Conservation (phyloP, 2,797 vertebrate genomes). For the Craterocephalus amniculus region DNA sequence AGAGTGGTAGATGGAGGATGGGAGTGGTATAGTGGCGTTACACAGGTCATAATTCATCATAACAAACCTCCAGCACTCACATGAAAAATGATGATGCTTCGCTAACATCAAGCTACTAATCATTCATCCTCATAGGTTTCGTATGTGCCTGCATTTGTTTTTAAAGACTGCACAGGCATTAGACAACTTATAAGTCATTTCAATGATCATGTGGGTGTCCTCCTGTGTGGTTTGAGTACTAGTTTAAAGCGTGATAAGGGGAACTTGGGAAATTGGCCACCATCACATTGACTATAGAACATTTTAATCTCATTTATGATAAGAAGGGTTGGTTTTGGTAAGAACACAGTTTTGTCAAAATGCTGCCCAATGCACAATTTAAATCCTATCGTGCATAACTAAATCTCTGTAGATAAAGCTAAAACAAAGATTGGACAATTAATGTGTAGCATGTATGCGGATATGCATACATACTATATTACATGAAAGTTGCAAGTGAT, state of each 20-base stretch:
- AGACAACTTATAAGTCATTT: slow-evolving; percentile 57
- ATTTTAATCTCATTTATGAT: slow-evolving; percentile 31
- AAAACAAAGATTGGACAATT: neutral
- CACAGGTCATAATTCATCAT: slow-evolving; percentile 68
- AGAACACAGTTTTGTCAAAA: neutral
- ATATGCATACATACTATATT: neutral
- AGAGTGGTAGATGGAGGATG: slow-evolving; percentile 32
- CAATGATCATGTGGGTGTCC: slow-evolving; percentile 1
- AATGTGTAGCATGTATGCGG: neutral
- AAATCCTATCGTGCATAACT: neutral
- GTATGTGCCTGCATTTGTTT: slow-evolving; percentile 49
- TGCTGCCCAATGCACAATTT: neutral
- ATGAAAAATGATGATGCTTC: slow-evolving; percentile 73
- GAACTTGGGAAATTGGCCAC: slow-evolving; percentile 2
- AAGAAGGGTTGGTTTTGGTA: neutral
- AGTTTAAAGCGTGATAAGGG: neutral
- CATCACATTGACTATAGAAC: slow-evolving; percentile 47
- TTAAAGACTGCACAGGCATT: slow-evolving; percentile 55
- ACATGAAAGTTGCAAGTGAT: neutral
- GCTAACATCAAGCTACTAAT: slow-evolving; percentile 72
- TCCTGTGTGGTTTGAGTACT: slow-evolving; percentile 3
- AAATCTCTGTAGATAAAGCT: slow-evolving; percentile 6
- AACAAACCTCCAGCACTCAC: slow-evolving; percentile 62
- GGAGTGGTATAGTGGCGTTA: slow-evolving; percentile 43
- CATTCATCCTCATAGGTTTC: slow-evolving; percentile 53